Conservation (phyloP, 2,113 vertebrate species). For the Aspiorhynchus laticeps region DNA sequence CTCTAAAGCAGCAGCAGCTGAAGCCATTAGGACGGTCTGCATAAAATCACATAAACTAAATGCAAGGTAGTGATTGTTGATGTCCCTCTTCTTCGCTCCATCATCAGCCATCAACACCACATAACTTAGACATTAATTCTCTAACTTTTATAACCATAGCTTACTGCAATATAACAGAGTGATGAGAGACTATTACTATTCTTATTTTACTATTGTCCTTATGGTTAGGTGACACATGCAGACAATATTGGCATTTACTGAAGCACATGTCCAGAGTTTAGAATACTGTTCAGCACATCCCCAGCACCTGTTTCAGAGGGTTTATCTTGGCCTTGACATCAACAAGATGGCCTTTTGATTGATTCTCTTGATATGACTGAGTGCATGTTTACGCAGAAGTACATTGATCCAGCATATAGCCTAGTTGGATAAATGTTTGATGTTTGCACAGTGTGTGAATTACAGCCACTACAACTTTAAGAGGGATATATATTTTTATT, state of each 20-base stretch:
- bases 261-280: conserved; percentile 65
- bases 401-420: background rate
- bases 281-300: conserved; percentile 59
- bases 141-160: background rate
- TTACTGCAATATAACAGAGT: background rate
- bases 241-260: conserved; percentile 37
- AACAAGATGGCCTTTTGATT: conserved; percentile 50
- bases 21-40: conserved; percentile 43
- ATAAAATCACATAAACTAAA: conserved; percentile 45
- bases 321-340: conserved; percentile 52
- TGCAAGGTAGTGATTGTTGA: conserved; percentile 49
- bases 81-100: conserved; percentile 1
- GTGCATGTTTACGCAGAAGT: conserved; percentile 3
- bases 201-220: conserved; percentile 16
- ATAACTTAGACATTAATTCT: background rate
- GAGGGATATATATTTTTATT: background rate
- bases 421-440: conserved; percentile 12
- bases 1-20: conserved; percentile 9
- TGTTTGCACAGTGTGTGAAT: background rate
- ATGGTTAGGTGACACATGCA: conserved; percentile 59
- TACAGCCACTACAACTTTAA: no score
- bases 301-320: conserved; percentile 55
- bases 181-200: conserved; percentile 1
- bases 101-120: conserved; percentile 30
- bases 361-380: conserved; percentile 18